These are phyloP conservation scores for Dromaius novaehollandiae DNA, from an alignment of 2,113 vertebrate species.

Conservation along the genomic window DNA sequence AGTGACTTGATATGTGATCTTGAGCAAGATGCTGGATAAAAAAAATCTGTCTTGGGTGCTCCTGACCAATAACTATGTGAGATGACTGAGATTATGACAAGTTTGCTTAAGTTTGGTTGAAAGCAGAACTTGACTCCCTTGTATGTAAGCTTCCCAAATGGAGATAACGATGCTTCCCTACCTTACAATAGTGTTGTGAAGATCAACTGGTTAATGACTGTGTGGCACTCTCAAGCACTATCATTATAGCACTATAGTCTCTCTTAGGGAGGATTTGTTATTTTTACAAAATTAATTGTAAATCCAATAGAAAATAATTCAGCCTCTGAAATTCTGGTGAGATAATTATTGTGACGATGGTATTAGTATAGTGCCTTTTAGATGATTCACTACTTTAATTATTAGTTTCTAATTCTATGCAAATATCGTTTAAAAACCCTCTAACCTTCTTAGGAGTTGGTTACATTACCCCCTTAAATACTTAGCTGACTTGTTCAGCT, in stretches of 20 bases:
- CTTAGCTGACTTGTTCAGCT: background rate
- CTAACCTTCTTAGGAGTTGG: background rate
- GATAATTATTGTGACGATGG: constrained; percentile 67
- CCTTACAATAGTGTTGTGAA: background rate
- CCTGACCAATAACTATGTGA: background rate
- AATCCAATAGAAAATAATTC: constrained; percentile 71
- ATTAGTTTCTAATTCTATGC: constrained; percentile 60
- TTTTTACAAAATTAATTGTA: constrained; percentile 71
- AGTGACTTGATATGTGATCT: background rate
- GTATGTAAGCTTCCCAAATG: accelerated
- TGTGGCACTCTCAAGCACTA: constrained; percentile 18
- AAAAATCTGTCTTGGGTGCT: background rate
- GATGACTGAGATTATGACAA: background rate
- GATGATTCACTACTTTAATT: constrained; percentile 62
- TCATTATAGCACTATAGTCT: constrained; percentile 14
- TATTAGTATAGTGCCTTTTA: constrained; percentile 56
- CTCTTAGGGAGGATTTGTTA: constrained; percentile 66
- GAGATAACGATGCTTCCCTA: background rate
- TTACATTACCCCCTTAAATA: background rate
- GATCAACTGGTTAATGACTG: constrained; percentile 28
- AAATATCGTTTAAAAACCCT: constrained; percentile 28
- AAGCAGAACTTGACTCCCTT: background rate
- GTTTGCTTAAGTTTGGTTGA: background rate
- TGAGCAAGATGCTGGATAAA: background rate
- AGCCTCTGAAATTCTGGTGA: constrained; percentile 64